phyloP scores from a whole-genome alignment of 2,888 invertebrate species.

The Pachymerium ferrugineum region DNA sequence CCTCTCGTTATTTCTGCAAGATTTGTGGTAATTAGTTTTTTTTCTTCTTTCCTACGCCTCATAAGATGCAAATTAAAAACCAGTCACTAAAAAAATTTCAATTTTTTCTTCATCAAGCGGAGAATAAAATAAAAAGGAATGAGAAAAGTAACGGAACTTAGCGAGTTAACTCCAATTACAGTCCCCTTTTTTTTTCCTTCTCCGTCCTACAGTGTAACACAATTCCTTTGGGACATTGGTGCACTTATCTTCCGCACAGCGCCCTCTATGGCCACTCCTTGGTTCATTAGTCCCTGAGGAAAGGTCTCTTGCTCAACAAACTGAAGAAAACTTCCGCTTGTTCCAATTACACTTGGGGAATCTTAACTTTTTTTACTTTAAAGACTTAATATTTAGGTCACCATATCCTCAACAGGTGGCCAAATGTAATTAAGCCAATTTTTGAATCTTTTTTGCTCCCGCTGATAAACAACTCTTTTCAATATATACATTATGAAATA shows the following conservation, averaged over 20 bases:
- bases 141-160: background rate
- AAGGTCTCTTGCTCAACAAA: background rate
- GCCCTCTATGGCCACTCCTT: background rate
- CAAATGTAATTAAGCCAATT: too few species aligned
- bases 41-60: background rate
- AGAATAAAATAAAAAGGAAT: too few species aligned
- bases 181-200: background rate
- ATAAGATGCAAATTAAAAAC: background rate
- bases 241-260: constrained; percentile 1
- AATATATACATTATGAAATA: too few species aligned
- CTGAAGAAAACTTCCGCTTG: constrained; percentile 10
- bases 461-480: too few species aligned
- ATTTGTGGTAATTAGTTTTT: background rate
- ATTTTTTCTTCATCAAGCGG: too few species aligned
- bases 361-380: background rate
- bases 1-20: background rate
- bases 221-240: background rate
- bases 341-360: constrained; percentile 7
- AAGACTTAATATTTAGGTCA: background rate
- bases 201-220: background rate
- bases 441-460: too few species aligned
- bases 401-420: background rate
- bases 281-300: constrained; percentile 16
- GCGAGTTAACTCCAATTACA: background rate
- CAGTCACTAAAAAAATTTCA: background rate